These are phyloP conservation scores for Hafferia zeledoni DNA, from an alignment of 2,797 vertebrate species.

Conservation along the genomic window DNA sequence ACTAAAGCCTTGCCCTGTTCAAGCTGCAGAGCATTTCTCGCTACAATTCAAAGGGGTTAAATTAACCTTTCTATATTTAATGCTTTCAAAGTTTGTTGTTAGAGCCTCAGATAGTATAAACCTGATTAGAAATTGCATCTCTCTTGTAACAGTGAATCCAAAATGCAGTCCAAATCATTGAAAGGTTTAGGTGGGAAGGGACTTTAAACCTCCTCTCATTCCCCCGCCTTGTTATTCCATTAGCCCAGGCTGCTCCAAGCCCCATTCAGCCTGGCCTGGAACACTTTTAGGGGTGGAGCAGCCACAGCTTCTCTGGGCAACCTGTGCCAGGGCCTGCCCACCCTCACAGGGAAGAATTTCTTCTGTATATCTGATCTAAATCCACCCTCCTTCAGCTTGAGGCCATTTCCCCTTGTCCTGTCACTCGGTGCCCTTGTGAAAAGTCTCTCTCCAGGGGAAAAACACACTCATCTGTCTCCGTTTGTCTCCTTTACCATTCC, in stretches of 20 bases:
- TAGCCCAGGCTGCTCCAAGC: fast-evolving
- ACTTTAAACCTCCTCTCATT: too few relatives aligned
- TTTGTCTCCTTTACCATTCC: neutral
- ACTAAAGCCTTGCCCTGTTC: neutral
- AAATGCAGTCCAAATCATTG: fast-evolving
- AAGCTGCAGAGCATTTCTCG: neutral
- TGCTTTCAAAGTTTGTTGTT: neutral
- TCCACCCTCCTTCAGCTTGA: neutral
- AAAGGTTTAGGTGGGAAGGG: neutral
- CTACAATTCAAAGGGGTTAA: neutral
- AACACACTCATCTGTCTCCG: fast-evolving
- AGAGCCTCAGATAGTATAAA: neutral
- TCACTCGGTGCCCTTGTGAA: neutral
- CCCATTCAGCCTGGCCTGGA: neutral
- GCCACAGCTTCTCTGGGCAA: neutral
- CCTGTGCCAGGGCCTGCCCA: neutral
- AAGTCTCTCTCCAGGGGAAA: neutral
- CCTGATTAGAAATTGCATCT: fast-evolving
- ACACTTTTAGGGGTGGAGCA: neutral
- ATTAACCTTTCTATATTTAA: neutral
- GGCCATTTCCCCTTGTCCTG: neutral
- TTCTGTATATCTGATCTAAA: neutral
- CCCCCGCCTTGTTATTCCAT: neutral
- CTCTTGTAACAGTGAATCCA: fast-evolving
- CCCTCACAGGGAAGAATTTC: neutral